Evolutionary conservation across 2,113 vertebrate species (phyloP).

Genomic region (Heteronetta atricapilla): DNA sequence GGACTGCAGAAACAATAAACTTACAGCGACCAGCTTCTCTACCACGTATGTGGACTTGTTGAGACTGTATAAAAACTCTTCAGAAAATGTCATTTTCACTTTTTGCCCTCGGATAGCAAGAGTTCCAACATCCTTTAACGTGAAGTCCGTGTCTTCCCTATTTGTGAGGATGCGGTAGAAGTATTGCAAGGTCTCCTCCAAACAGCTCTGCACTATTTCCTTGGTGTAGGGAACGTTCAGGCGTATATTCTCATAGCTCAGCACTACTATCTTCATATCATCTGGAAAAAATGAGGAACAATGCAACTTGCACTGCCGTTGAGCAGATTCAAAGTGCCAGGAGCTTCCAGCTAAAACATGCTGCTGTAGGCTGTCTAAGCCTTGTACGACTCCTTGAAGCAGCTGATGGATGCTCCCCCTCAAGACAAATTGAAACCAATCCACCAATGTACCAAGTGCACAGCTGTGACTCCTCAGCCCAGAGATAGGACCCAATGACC

Average conservation of each 20-base stretch:
- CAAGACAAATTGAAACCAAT: background rate
- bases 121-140: background rate
- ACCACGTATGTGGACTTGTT: background rate
- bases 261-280: background rate
- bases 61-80: background rate
- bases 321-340: background rate
- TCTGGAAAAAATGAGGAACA: background rate
- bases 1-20: background rate
- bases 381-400: background rate
- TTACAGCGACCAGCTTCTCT: background rate
- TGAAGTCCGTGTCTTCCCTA: background rate
- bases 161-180: background rate
- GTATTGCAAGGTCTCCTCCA: background rate
- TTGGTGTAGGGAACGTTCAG: background rate
- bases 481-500: background rate
- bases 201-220: background rate
- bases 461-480: background rate
- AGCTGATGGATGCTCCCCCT: background rate
- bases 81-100: background rate
- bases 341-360: background rate
- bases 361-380: background rate
- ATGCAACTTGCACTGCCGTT: background rate
- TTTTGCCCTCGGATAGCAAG: background rate
- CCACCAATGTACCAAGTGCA: background rate
- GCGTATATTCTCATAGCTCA: background rate